Evolutionary conservation across 2,113 vertebrate species (phyloP).

Genomic region (Ranitomeya variabilis): DNA sequence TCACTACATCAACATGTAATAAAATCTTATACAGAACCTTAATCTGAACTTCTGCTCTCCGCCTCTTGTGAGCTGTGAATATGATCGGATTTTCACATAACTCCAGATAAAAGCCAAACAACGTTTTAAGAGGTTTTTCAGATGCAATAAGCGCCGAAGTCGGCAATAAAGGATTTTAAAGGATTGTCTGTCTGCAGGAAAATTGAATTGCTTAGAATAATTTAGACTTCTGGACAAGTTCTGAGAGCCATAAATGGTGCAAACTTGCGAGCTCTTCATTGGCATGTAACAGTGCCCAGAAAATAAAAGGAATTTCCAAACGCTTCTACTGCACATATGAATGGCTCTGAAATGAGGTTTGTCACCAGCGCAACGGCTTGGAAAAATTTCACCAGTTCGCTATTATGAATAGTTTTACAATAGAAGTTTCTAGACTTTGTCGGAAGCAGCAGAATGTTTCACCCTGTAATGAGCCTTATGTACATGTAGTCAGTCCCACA

Average conservation of each 20-base stretch:
- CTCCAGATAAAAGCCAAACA: constrained; percentile 41
- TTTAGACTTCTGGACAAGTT: constrained; percentile 7
- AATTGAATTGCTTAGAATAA: constrained; percentile 28
- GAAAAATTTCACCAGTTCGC: neutral
- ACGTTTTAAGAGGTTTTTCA: constrained; percentile 48
- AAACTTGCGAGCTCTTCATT: constrained; percentile 2
- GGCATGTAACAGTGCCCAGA: neutral
- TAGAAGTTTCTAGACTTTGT: neutral
- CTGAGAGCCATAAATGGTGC: constrained; percentile 4
- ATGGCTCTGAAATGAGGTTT: neutral
- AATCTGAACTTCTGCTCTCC: constrained; percentile 19
- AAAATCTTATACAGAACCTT: constrained; percentile 31
- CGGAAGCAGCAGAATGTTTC: neutral
- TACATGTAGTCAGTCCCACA: too few species aligned
- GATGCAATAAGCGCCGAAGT: constrained; percentile 44
- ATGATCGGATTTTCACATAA: constrained; percentile 52
- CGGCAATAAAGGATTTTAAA: constrained; percentile 46
- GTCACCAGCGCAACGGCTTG: neutral
- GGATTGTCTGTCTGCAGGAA: constrained; percentile 47
- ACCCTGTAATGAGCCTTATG: too few species aligned
- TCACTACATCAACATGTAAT: constrained; percentile 24
- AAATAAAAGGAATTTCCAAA: neutral
- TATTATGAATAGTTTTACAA: neutral
- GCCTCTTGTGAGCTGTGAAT: constrained; percentile 45
- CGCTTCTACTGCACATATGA: neutral